phyloP scores from a whole-genome alignment of 2,113 vertebrate genomes.

The Prolemur simus region DNA sequence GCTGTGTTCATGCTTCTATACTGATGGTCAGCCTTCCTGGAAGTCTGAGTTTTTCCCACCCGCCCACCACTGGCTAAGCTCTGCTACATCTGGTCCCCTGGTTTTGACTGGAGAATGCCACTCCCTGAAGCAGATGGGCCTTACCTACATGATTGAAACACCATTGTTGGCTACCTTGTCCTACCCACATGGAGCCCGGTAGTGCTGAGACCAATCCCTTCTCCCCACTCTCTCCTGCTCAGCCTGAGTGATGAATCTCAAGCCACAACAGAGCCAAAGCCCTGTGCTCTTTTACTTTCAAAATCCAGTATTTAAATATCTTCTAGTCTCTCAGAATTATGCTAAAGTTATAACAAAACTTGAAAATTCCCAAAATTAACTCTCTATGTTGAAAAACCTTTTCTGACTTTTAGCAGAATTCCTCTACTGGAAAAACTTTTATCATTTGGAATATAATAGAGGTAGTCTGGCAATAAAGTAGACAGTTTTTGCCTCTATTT shows the following conservation, averaged over 20 bases:
- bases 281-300: not conserved
- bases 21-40: not conserved
- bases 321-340: not conserved
- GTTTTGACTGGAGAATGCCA: not conserved
- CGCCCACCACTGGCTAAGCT: not conserved
- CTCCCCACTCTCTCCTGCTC: not conserved
- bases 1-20: not conserved
- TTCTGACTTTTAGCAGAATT: not conserved
- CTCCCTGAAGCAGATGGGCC: not conserved
- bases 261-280: not conserved
- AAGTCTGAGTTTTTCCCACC: not conserved
- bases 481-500: not conserved
- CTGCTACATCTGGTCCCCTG: not conserved
- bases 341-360: not conserved
- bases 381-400: not conserved
- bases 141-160: not conserved
- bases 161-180: too few relatives aligned
- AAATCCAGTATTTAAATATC: not conserved
- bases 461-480: not conserved
- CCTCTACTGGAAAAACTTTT: not conserved
- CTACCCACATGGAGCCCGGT: too few relatives aligned
- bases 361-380: not conserved
- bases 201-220: not conserved
- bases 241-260: not conserved
- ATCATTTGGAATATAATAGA: not conserved